Evolutionary conservation across 2,888 invertebrate species (phyloP), one percentile per base, ranked within the genome.

Genomic region (Brenthis daphne): DNA sequence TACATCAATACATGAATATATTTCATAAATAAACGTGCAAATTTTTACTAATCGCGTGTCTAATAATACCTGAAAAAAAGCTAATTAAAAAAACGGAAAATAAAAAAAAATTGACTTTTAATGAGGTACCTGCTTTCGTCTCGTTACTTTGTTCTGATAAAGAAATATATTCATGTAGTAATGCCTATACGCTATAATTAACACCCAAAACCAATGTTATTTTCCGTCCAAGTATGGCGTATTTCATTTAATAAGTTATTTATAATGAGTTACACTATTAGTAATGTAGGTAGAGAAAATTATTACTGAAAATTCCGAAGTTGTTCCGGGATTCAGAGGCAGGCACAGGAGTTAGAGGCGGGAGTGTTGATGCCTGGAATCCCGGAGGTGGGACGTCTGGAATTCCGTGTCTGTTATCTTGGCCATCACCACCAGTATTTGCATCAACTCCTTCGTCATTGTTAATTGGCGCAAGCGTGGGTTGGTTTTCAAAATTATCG

Each of bases 291-390:
- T 51, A 63, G 11, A 20, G 37, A 53, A 53, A 53, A 63, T 14
- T 43, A 53, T 63, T 63, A 53, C 53, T 63, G 63, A 63, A 63
- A 53, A 63, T 51, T 53, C 53, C 63, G 13, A 63, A 77, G 72
- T 79, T 81, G 71, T 80, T 77, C 47, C 79, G 79, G 6, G 76
- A 71, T 54, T 75, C 80, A 0, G 78, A 75, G 2, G 73, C 66
- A 2, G 82, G 82, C 6, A 80, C 82, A 8, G 83, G 82, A 1
- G 82, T 82, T 16, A 83, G 55, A 4, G 69, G 69, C 6, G 78
- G 73, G 0, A 78, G 72, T n/a, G 67, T 73, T 20, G 71, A 68
- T 43, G 13, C 6, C 3, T 24, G 48, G 24, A 56, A 64, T 29
- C 55, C 55, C 5, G 64, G 55, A 6, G 64, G 64, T 5, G 64